Conservation (phyloP, 2,888 invertebrate genomes). For the Prosapia bicincta region DNA sequence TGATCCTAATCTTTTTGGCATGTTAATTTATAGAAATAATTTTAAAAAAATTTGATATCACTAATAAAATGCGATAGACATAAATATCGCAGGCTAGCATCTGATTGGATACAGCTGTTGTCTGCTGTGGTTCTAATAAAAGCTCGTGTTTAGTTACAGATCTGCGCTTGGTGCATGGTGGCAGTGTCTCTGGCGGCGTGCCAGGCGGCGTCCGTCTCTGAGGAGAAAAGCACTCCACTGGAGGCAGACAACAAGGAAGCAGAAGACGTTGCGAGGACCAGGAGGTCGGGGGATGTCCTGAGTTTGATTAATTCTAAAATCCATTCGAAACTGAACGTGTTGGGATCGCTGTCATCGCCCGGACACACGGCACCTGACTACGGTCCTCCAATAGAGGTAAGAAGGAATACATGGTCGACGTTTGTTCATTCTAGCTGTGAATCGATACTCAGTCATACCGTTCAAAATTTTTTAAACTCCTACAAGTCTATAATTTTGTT, state of each 20-base stretch:
- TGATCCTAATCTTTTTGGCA: no score
- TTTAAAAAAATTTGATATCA: no score
- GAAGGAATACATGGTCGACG: no score
- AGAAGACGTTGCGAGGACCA: constrained; percentile 36
- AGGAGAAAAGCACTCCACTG: neutral
- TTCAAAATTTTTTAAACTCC: no score
- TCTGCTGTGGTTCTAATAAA: no score
- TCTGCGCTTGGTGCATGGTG: neutral
- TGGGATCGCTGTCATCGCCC: constrained; percentile 30
- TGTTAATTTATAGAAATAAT: no score
- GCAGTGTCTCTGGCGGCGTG: neutral
- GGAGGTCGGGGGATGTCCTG: constrained; percentile 37
- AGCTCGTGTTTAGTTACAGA: neutral
- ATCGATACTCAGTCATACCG: no score
- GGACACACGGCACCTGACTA: constrained; percentile 23
- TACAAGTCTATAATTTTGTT: no score
- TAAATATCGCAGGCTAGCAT: no score
- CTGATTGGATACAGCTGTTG: no score
- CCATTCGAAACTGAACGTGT: constrained; percentile 31
- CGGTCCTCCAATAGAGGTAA: constrained; percentile 29
- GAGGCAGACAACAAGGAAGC: neutral
- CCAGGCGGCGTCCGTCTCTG: neutral
- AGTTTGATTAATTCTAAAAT: constrained; percentile 27
- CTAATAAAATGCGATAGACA: no score
- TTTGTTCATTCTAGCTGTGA: no score